Conservation (phyloP, 37 sponge, comb jelly and placozoan species). For the Cladorhizidae sp. region DNA sequence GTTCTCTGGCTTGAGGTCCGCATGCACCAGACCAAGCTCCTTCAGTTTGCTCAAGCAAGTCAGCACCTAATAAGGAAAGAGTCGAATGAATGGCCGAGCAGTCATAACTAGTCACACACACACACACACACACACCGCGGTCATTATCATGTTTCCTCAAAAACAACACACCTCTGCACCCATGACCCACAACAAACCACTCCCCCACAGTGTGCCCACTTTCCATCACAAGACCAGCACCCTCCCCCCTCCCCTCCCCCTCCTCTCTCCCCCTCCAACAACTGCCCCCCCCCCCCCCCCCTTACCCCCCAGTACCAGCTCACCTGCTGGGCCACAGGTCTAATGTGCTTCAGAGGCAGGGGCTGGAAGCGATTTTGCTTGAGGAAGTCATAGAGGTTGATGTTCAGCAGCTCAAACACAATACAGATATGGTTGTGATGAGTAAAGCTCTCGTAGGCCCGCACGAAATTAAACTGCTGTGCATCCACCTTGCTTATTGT, state of each 20-base stretch:
- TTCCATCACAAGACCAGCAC: not conserved
- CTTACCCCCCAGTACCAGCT: no score
- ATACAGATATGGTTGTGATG: conserved; percentile 93
- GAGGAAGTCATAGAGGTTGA: conserved; percentile 92
- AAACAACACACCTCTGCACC: no score
- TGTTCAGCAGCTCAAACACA: conserved; percentile 91
- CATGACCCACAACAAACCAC: no score
- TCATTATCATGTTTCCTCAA: no score
- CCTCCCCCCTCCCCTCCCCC: not conserved
- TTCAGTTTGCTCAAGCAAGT: conserved; percentile 70
- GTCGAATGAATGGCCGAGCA: not conserved
- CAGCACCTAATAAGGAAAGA: conserved; percentile 55
- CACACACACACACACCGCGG: not conserved
- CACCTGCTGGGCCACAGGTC: conserved; percentile 94
- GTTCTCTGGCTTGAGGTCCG: conserved; percentile 97
- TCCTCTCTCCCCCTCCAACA: not conserved
- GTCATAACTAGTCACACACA: not conserved
- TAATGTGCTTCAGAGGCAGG: conserved; percentile 82
- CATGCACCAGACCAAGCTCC: conserved; percentile 88
- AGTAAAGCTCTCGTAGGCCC: conserved; percentile 86
- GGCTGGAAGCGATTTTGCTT: conserved; percentile 84
- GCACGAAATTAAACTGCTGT: conserved; percentile 82
- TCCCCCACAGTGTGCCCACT: not conserved
- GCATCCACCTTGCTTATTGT: conserved; percentile 60
- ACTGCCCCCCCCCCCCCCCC: no score